Conservation (phyloP, 2,888 invertebrate genomes). For the Pammene fasciana region DNA sequence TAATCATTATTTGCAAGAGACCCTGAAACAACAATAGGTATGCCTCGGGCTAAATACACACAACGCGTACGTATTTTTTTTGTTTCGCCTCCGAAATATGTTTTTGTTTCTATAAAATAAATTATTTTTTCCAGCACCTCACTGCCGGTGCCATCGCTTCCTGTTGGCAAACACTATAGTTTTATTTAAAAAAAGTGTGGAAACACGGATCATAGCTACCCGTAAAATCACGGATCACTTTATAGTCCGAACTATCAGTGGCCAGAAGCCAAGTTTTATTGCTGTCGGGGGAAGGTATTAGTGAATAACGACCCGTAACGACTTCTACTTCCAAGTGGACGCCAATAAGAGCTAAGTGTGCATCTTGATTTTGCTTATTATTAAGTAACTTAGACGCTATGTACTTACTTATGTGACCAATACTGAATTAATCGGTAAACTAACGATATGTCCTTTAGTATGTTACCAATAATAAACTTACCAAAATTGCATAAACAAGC, state of each 20-base stretch:
- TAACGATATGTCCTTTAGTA: no score
- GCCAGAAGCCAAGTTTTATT: constrained; percentile 32
- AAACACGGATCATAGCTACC: background rate
- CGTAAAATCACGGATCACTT: constrained; percentile 1
- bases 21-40: constrained; percentile 5
- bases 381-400: background rate
- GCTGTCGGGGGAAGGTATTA: constrained; percentile 10
- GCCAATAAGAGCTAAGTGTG: constrained; percentile 18
- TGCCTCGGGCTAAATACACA: background rate
- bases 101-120: background rate
- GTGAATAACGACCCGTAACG: constrained; percentile 7
- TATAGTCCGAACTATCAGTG: constrained; percentile 15
- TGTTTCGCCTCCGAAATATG: constrained; percentile 6
- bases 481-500: no score
- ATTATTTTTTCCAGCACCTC: no score
- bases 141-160: no score
- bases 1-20: background rate
- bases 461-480: no score
- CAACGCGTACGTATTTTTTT: background rate
- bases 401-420: no score
- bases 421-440: no score
- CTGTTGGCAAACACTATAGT: no score
- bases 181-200: no score
- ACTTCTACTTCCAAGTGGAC: constrained; percentile 29
- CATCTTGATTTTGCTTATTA: constrained; percentile 15